Percentiles rank a stretch among this genome's conserved stretches.
These are phyloP conservation scores for Vannuccia rotundouncinata DNA, from an alignment of 2,888 invertebrate genomes.

Conservation along the genomic window DNA sequence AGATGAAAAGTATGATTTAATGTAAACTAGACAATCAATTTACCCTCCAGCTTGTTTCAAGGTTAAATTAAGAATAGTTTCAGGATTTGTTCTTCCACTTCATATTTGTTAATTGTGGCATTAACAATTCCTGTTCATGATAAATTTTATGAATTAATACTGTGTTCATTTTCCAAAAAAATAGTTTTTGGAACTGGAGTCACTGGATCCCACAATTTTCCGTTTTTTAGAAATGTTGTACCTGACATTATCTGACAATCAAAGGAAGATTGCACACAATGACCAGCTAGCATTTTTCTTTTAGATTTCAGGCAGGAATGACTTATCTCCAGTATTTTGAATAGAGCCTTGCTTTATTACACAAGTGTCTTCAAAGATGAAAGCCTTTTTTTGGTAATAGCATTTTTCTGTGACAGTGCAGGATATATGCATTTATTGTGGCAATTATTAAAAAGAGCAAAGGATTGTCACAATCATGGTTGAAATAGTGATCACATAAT, in stretches of 20 bases:
- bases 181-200: too few species aligned
- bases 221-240: too few species aligned
- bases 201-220: too few species aligned
- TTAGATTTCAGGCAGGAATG: neutral
- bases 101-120: too few species aligned
- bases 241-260: neutral
- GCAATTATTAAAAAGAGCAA: constrained; percentile 6
- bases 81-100: too few species aligned
- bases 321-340: neutral
- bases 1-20: too few species aligned
- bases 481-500: neutral
- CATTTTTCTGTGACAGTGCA: neutral
- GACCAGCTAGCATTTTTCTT: neutral
- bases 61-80: too few species aligned
- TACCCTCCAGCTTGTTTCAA: too few species aligned
- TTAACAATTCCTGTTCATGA: too few species aligned
- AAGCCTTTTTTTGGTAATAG: neutral
- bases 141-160: too few species aligned
- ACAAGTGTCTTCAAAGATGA: neutral
- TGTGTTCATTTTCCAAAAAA: too few species aligned
- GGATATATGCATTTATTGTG: neutral
- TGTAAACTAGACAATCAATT: too few species aligned
- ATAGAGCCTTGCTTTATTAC: neutral
- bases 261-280: neutral
- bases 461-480: neutral